phyloP scores from a whole-genome alignment of 2,113 vertebrate species.

The Corvus hawaiiensis region DNA sequence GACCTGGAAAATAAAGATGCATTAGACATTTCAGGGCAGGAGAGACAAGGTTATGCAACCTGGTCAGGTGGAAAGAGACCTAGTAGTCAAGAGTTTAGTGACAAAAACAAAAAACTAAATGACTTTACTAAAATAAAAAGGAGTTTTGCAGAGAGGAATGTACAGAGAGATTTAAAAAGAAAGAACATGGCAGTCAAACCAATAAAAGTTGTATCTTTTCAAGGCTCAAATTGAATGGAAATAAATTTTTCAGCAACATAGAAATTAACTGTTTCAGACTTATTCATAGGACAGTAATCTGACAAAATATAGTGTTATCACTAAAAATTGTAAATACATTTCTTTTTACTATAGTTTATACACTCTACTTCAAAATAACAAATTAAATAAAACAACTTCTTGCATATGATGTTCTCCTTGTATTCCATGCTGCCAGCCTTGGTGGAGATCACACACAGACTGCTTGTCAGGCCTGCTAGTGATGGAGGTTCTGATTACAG shows the following conservation, averaged over 20 bases:
- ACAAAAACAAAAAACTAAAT: neutral
- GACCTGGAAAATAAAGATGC: constrained; percentile 25
- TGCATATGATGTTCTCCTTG: neutral
- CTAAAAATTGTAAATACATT: neutral
- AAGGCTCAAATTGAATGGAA: neutral
- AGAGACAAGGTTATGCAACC: neutral
- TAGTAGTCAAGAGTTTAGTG: neutral
- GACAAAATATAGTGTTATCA: neutral
- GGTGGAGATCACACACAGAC: neutral
- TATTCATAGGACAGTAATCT: neutral
- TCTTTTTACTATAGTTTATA: neutral
- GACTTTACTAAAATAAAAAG: neutral
- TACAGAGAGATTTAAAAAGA: neutral
- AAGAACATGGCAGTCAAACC: neutral
- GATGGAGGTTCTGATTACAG: neutral
- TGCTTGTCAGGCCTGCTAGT: neutral
- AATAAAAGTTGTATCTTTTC: neutral
- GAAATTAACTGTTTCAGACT: neutral
- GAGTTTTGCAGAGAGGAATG: neutral
- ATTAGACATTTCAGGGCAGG: neutral
- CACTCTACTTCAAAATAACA: neutral
- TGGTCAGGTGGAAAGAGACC: neutral
- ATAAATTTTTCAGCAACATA: neutral
- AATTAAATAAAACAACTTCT: neutral
- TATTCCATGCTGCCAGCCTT: neutral